Conservation (phyloP, 92 coral and sea anemone species). For the Phenganax marumi region DNA sequence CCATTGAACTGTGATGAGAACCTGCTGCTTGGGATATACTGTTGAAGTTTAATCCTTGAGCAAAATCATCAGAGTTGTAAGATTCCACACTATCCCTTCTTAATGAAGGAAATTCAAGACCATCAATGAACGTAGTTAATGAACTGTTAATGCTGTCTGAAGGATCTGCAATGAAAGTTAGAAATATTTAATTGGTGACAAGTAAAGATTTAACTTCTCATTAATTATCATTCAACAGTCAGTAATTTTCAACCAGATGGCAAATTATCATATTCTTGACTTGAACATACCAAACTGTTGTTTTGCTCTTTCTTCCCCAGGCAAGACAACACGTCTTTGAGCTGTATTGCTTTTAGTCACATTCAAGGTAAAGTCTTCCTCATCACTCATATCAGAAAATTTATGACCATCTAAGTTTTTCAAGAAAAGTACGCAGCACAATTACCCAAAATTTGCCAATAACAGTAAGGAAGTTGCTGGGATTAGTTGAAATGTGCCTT, state of each 20-base stretch:
- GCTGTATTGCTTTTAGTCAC: conserved; percentile 4
- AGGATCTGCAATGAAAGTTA: conserved; percentile 7
- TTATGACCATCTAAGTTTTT: background rate
- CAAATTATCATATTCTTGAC: background rate
- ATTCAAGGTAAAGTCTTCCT: conserved; percentile 30
- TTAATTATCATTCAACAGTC: too few species aligned
- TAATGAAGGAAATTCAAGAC: conserved; percentile 72
- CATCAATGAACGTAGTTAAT: conserved; percentile 56
- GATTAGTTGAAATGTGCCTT: too few species aligned
- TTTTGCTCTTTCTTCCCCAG: background rate
- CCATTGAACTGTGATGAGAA: conserved; percentile 78
- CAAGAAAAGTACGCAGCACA: background rate
- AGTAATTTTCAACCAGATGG: too few species aligned
- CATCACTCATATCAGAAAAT: conserved; percentile 26
- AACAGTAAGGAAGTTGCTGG: too few species aligned
- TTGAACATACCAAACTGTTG: background rate
- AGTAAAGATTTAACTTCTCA: background rate
- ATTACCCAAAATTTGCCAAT: background rate
- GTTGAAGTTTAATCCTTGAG: conserved; percentile 82
- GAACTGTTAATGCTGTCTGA: conserved; percentile 72
- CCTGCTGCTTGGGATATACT: conserved; percentile 66
- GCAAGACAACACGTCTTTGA: background rate
- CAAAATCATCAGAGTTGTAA: conserved; percentile 79
- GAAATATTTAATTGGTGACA: background rate
- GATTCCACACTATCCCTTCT: conserved; percentile 70